Evolutionary conservation across 2,113 vertebrate genomes (phyloP), one percentile per base, ranked within the genome.

Genomic region (Rhabdornis inornatus): DNA sequence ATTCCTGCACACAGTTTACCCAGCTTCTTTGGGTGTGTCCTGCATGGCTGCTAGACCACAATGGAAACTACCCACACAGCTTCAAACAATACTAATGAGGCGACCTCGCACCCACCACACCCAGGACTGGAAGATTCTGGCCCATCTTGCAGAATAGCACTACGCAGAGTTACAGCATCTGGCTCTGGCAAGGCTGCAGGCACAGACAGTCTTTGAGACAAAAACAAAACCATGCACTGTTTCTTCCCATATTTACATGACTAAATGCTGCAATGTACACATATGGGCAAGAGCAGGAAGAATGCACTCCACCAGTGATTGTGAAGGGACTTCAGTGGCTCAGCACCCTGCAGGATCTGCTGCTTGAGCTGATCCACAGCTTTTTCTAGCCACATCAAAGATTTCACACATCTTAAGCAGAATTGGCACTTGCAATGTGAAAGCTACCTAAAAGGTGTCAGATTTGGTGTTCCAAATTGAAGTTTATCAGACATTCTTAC

Each of bases 11-110:
- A 64, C 80, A 89, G 83, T 91, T 95, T 91, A 85, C 91, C 76
- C 92, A 57, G 69, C 89, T 84, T 82, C 70, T 94, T 45, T 94
- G 96, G 96, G 94, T 95, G 96, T 66, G 91, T 95, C 91, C 74
- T 92, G 74, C 89, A 79, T 61, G 92, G 92, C 86, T 96, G 83
- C 96, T 93, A 93, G 89, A 95, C 94, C 95, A 95, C 96, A 96
- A 92, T 96, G 91, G 96, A 95, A 97, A 96, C 89, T 91, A 92
- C 94, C 93, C 94, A 95, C 77, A 59, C 95, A 92, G 94, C 92
- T 96, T 96, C 96, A 96, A 95, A 96, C 91, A 81, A 79, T 79
- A 83, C 92, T 95, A 95, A 97, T 92, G 95, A 82, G 66, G 77
- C 1, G 31, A 93, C 95, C 94, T 97, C 7, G 91, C 93, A 94